These are phyloP conservation scores for Hippocampus guttulatus DNA, from an alignment of 2,113 vertebrate genomes.

Conservation along the genomic window DNA sequence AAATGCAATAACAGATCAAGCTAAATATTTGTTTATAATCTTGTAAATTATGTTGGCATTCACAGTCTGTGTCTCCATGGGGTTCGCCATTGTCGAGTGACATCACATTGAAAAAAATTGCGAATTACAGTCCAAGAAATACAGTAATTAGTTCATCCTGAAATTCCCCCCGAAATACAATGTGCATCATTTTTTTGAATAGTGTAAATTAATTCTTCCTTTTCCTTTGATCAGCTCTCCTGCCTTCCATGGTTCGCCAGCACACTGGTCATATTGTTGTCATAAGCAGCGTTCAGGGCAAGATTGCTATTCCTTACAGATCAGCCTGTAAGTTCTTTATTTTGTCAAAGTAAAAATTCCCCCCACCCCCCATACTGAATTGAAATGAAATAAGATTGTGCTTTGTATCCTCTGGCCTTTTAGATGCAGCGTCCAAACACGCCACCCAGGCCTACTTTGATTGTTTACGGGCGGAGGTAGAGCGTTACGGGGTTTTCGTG, in stretches of 20 bases:
- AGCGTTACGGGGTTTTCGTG: slow-evolving; percentile 77
- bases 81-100: no score
- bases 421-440: slow-evolving; percentile 93
- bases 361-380: not conserved
- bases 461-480: slow-evolving; percentile 87
- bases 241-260: slow-evolving; percentile 86
- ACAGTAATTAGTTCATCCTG: no score
- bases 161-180: no score
- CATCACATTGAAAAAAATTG: no score
- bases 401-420: not conserved
- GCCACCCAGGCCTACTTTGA: slow-evolving; percentile 96
- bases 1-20: no score
- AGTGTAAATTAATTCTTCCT: not conserved
- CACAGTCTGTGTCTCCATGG: no score
- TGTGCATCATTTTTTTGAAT: no score
- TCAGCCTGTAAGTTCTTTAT: slow-evolving; percentile 86
- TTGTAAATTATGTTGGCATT: no score
- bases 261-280: slow-evolving; percentile 83
- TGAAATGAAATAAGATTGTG: slow-evolving; percentile 10
- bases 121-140: no score
- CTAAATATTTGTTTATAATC: no score
- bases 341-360: not conserved
- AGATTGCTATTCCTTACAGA: slow-evolving; percentile 88
- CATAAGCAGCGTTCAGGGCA: slow-evolving; percentile 95
- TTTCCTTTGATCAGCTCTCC: slow-evolving; percentile 70